Percentiles rank a stretch among this genome's conserved stretches.
Evolutionary conservation across 2,113 vertebrate genomes (phyloP).

Genomic region (Choloepus hoffmanni): DNA sequence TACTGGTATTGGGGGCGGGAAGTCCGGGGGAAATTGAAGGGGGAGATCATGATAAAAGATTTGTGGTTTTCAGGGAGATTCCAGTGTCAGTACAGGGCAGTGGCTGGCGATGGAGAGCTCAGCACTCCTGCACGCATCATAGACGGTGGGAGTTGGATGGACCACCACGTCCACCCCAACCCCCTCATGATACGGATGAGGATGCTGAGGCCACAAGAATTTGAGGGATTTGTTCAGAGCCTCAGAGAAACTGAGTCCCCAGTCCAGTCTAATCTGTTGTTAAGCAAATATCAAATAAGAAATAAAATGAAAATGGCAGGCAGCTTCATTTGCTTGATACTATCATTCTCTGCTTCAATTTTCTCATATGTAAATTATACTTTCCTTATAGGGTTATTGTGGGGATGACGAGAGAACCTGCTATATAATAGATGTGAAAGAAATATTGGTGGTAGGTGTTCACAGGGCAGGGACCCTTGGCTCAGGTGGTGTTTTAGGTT

Average conservation of each 20-base stretch:
- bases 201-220: background rate
- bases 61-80: background rate
- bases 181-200: background rate
- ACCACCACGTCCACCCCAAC: background rate
- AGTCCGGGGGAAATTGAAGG: background rate
- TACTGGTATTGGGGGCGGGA: constrained; percentile 65
- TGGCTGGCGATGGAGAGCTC: background rate
- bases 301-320: background rate
- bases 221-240: background rate
- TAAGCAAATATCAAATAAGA: background rate
- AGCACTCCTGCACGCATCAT: background rate
- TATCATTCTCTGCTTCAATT: background rate
- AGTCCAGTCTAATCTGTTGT: background rate
- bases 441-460: background rate
- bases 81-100: background rate
- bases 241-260: background rate
- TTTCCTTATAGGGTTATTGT: background rate
- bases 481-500: background rate
- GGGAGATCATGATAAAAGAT: constrained; percentile 58
- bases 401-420: background rate
- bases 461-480: background rate
- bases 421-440: background rate
- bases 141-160: constrained; percentile 21
- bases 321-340: background rate
- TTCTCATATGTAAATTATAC: background rate